Evolutionary conservation across 2,888 invertebrate species (phyloP), one percentile per base, ranked within the genome.

Genomic region (Meiosimyza decipiens): DNA sequence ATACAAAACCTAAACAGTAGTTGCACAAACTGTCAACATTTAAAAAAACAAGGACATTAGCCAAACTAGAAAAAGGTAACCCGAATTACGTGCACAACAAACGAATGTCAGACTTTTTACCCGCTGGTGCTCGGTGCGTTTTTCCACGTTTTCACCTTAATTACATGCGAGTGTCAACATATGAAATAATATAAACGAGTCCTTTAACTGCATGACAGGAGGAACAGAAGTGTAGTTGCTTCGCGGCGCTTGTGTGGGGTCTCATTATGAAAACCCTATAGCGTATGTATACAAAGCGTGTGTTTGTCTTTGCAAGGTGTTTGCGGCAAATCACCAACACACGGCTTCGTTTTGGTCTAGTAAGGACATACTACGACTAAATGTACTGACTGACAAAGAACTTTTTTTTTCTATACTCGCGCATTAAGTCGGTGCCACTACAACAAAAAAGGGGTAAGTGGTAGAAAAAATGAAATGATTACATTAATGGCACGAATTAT

Each of bases 401-500:
- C 22, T 22, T 33, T 15, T 15, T 33, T 18, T 52, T 18, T 22
- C 22, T 18, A 52, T 6, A 33, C 28, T 49, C 15, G 28, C 28
- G 28, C 28, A 28, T 28, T 47, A 40, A 63, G 49, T 49, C 40
- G 63, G 40, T 40, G 40, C 9, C 40, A 40, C 9, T 40, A 40
- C 40, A 40, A 40, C 40, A 40, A 40, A 28, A 74, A 74, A 71
- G 71, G 69, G 71, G 63, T 68, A 71, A 71, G 28, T 64, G 33
- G 40, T 62, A 72, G 78, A 80, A 78, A 47, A 83, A 84, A 82
- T 83, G 82, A 55, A 57, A 55, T 84, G 84, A 84, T 85, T 86
- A 82, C 83, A 81, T 81, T 85, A 86, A 84, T 85, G 85, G 84
- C 78, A 80, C 80, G 83, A 85, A 86, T 86, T 86, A 86, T 83